Percentiles rank a stretch among this genome's conserved stretches.
These are phyloP conservation scores for Myiopsitta monachus DNA, from an alignment of 2,113 vertebrate genomes.

Conservation along the genomic window DNA sequence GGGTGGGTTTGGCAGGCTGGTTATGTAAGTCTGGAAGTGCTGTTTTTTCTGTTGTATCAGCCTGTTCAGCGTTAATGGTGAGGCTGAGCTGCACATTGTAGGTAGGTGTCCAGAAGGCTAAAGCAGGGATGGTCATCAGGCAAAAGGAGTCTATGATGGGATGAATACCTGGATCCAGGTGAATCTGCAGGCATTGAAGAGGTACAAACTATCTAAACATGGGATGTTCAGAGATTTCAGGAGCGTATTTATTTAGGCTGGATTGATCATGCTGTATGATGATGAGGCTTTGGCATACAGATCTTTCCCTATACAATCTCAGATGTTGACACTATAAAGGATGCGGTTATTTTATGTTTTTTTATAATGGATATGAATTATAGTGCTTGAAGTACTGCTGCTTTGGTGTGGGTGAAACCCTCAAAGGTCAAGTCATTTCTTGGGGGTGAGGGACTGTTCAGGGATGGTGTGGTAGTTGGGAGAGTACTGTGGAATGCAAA, in stretches of 20 bases:
- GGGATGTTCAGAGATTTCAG: not conserved
- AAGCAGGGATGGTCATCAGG: not conserved
- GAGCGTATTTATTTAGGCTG: not conserved
- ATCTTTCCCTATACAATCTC: not conserved
- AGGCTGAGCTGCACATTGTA: not conserved
- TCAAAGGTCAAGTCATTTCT: not conserved
- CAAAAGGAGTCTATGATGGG: not conserved
- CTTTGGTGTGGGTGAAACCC: not conserved
- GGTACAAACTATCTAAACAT: not conserved
- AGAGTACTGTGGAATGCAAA: not conserved
- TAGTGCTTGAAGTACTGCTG: not conserved
- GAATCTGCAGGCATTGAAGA: not conserved
- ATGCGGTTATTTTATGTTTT: not conserved
- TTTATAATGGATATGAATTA: not conserved
- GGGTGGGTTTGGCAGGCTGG: conserved; percentile 32
- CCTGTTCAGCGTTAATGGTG: not conserved
- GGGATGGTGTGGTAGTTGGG: not conserved
- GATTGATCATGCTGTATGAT: not conserved
- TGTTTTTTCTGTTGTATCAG: not conserved
- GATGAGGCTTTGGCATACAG: not conserved
- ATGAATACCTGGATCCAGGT: not conserved
- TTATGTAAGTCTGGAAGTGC: conserved; percentile 12
- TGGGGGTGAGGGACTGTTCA: not conserved
- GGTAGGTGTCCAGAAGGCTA: not conserved
- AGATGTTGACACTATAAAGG: not conserved